Base-by-base conservation (phyloP, 2,113 vertebrate species). In the Lamprotornis superbus region DNA sequence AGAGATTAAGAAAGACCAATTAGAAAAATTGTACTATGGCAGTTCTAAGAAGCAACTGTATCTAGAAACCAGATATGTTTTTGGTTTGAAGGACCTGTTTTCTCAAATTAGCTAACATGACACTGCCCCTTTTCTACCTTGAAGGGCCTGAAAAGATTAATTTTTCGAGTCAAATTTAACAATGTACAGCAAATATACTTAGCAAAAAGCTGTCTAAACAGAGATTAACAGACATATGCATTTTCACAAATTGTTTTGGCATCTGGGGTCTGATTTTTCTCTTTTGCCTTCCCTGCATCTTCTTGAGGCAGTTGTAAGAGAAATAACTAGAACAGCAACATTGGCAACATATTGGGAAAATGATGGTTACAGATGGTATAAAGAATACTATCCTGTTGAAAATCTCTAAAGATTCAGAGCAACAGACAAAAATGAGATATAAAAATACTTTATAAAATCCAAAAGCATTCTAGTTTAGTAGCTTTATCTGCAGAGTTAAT, bases 341-440 rank as follows among this genome's bases (percentile, higher is more conserved):
- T 15, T 83, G 68, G 49, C 31, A 92, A 60, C 37, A 56, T 83
- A 81, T 35, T 92, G 76, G 52, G 59, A 75, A 92, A 80, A 83
- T 31, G 3, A 19, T 91, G 46, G 61, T 86, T 96, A 90, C 90
- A 96, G 85, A 89, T 95, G 85, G 68, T 56, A 67, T 70, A 81
- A 93, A 83, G 79, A 90, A 63, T 61, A 44, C 18, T 70, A 37
- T 81, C 79, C 78, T 74, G 40, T 40, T 95, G 56, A 95, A 93
- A 88, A 95, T 74, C 47, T 40, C 15, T 86, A 70, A 91, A 69
- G 63, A 74, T 39, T 90, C 1, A 3, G 65, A 92, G 60, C 30
- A 92, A 89, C 16, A 91, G 44, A 74, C 4, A 59, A 83, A 90
- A 93, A 60, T 22, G 47, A 25, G 24, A 56, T 65, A 47, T 7